Percentiles rank a stretch among this genome's conserved stretches.
phyloP scores from a whole-genome alignment of 2,888 invertebrate species.

The Tanytarsus gracilentus region DNA sequence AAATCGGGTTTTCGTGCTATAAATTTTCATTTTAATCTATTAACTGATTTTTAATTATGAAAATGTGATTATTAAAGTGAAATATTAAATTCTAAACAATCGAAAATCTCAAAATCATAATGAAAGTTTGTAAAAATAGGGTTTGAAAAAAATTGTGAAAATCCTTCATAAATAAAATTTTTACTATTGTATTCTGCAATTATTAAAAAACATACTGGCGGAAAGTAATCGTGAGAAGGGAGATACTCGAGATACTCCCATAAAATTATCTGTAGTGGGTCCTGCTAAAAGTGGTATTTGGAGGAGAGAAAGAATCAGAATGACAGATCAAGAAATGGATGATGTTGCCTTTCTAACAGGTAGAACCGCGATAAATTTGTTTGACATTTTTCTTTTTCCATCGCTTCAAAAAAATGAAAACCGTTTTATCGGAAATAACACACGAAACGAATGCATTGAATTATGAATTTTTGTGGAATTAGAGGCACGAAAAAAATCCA shows the following conservation, averaged over 20 bases:
- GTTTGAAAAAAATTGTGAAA: neutral
- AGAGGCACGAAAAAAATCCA: neutral
- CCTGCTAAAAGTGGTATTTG: constrained; percentile 34
- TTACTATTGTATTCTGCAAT: neutral
- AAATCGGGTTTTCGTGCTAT: no score
- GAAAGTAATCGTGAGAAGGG: constrained; percentile 13
- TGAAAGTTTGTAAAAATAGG: neutral
- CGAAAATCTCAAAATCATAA: no score
- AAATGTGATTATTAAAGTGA: no score
- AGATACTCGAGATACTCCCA: constrained; percentile 9
- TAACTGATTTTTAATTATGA: no score
- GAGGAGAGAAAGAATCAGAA: constrained; percentile 52
- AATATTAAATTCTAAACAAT: no score
- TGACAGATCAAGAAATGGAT: constrained; percentile 88
- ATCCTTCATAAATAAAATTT: neutral
- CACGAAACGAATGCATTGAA: no score
- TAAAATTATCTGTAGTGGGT: constrained; percentile 25
- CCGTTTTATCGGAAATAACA: no score
- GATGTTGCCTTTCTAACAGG: constrained; percentile 89
- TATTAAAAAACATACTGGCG: constrained; percentile 15
- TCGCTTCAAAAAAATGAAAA: no score
- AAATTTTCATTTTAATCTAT: no score
- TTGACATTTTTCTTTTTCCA: no score
- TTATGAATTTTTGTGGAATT: neutral
- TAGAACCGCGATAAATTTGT: no score